Conservation (phyloP, 2,113 vertebrate genomes). For the Alligator mississippiensis region DNA sequence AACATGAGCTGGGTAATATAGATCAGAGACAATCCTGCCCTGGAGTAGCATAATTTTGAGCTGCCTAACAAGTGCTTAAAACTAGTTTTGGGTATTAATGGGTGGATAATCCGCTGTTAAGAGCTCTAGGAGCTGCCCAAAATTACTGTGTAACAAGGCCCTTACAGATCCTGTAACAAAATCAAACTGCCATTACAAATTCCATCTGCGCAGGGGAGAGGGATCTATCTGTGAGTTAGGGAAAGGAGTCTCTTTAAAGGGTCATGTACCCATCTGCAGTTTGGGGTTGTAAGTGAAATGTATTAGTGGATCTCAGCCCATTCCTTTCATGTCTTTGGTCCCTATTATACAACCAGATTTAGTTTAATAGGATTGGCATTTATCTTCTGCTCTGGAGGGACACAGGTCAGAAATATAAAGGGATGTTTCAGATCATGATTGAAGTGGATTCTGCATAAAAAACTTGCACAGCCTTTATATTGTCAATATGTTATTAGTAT, state of each 20-base stretch:
- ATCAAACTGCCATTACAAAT: not conserved
- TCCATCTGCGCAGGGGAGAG: not conserved
- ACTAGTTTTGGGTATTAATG: too few species aligned
- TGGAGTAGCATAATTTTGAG: too few species aligned
- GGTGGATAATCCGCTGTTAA: too few species aligned
- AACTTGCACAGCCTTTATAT: not conserved
- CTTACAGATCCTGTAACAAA: not conserved
- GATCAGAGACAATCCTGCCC: too few species aligned
- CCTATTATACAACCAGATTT: not conserved
- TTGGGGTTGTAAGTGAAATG: not conserved
- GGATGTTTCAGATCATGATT: not conserved
- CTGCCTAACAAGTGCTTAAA: too few species aligned
- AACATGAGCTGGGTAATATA: too few species aligned
- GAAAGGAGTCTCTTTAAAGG: not conserved
- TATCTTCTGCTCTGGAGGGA: not conserved
- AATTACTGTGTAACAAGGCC: too few species aligned
- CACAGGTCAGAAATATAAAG: too few species aligned
- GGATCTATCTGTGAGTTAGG: not conserved
- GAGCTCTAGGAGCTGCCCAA: too few species aligned
- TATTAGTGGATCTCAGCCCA: not conserved
- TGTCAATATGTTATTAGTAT: not conserved
- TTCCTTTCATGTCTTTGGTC: accelerated
- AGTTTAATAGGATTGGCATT: not conserved
- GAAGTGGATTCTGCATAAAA: not conserved
- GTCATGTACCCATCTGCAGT: not conserved